Conservation (phyloP, 2,113 vertebrate species). For the Neolamprologus variostigma region DNA sequence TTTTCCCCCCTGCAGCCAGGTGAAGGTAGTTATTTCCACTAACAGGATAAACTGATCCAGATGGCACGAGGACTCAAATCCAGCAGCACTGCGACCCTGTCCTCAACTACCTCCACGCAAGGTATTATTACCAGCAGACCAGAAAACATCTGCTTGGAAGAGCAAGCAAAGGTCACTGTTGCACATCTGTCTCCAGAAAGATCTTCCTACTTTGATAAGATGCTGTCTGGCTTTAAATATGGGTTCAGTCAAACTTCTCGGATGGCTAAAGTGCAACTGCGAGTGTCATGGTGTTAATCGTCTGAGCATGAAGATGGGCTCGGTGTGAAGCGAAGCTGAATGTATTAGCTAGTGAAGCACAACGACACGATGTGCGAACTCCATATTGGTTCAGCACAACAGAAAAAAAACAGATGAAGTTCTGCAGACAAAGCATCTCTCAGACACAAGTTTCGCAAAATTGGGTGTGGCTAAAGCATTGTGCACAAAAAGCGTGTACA, state of each 20-base stretch:
- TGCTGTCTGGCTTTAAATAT: not conserved
- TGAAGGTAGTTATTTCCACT: constrained; percentile 22
- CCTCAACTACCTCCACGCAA: constrained; percentile 24
- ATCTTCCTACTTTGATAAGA: not conserved
- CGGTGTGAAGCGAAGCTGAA: not conserved
- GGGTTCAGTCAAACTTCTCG: not conserved
- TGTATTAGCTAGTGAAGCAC: not conserved
- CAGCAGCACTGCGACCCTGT: not conserved
- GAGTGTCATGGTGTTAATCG: not conserved
- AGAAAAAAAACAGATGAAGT: not conserved
- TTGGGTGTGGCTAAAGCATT: not conserved
- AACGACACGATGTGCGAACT: not conserved
- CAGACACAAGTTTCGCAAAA: not conserved
- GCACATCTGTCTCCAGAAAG: not conserved
- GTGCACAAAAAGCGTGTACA: not conserved
- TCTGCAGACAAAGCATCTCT: not conserved
- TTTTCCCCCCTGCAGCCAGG: not conserved
- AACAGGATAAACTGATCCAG: constrained; percentile 53
- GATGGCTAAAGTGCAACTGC: not conserved
- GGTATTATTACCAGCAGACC: not conserved
- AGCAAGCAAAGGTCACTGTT: not conserved
- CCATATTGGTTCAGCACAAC: not conserved
- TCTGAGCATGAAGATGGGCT: not conserved
- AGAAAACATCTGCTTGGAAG: constrained; percentile 12
- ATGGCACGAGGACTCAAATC: constrained; percentile 12